phyloP scores from a whole-genome alignment of 1,140 invertebrate genomes.

The Drosophila setifemur region DNA sequence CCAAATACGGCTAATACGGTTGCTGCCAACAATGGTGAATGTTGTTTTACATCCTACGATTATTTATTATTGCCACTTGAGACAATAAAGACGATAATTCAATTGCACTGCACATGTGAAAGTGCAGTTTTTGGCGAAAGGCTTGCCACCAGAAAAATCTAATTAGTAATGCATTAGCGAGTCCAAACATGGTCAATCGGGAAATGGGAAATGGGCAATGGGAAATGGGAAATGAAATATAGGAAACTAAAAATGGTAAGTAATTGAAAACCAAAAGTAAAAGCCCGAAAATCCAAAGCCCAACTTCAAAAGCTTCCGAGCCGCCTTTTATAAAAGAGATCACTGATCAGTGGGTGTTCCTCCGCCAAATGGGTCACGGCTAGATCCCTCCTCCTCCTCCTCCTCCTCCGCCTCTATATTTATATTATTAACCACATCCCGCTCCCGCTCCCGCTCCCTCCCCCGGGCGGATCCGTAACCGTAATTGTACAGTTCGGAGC shows the following conservation, averaged over 20 bases:
- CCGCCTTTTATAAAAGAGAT: constrained; percentile 33
- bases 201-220: constrained; percentile 29
- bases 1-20: constrained; percentile 24
- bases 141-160: constrained; percentile 31
- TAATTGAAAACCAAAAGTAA: constrained; percentile 32
- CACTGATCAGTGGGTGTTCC: constrained; percentile 66
- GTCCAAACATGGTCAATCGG: constrained; percentile 32
- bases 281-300: constrained; percentile 16
- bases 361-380: constrained; percentile 57
- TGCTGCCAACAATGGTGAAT: constrained; percentile 66
- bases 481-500: constrained; percentile 38
- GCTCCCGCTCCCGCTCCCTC: background rate
- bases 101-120: constrained; percentile 58
- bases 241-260: constrained; percentile 5
- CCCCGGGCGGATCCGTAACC: constrained; percentile 3
- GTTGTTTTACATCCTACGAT: constrained; percentile 53
- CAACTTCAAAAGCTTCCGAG: constrained; percentile 55
- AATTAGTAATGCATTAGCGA: constrained; percentile 57
- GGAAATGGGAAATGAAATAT: constrained; percentile 26
- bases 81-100: constrained; percentile 67
- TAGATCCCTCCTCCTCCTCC: constrained; percentile 17
- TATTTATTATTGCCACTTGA: constrained; percentile 73
- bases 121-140: constrained; percentile 67
- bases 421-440: background rate
- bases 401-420: background rate